phyloP scores from a whole-genome alignment of 2,113 vertebrate species.

The Hemiprocne comata region DNA sequence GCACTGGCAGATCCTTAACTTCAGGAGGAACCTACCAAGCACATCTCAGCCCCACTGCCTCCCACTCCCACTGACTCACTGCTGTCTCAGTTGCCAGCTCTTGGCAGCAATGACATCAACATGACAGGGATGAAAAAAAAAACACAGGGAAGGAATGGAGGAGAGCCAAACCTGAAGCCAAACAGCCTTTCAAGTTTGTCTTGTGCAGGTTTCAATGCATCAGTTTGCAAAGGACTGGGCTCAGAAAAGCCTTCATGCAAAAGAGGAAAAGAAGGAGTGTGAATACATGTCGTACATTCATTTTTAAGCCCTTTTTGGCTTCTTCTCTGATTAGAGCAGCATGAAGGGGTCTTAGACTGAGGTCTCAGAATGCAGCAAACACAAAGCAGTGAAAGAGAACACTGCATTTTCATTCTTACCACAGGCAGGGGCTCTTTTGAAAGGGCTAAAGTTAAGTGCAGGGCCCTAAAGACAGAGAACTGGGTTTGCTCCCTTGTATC shows the following conservation, averaged over 20 bases:
- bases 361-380: neutral
- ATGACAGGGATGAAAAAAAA: neutral
- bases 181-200: neutral
- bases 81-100: neutral
- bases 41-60: neutral
- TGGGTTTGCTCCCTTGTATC: neutral
- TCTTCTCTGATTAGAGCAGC: neutral
- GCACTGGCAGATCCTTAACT: neutral
- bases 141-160: neutral
- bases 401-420: neutral
- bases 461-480: neutral
- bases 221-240: neutral
- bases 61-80: neutral
- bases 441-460: neutral
- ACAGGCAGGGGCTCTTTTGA: neutral
- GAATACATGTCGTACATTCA: neutral
- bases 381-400: neutral
- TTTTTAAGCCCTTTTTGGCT: neutral
- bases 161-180: neutral
- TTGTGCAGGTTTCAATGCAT: neutral
- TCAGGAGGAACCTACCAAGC: neutral
- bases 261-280: neutral
- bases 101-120: neutral
- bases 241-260: neutral
- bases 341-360: neutral